These are phyloP conservation scores for Conus betulinus DNA, from an alignment of 1,140 invertebrate genomes.

Conservation along the genomic window DNA sequence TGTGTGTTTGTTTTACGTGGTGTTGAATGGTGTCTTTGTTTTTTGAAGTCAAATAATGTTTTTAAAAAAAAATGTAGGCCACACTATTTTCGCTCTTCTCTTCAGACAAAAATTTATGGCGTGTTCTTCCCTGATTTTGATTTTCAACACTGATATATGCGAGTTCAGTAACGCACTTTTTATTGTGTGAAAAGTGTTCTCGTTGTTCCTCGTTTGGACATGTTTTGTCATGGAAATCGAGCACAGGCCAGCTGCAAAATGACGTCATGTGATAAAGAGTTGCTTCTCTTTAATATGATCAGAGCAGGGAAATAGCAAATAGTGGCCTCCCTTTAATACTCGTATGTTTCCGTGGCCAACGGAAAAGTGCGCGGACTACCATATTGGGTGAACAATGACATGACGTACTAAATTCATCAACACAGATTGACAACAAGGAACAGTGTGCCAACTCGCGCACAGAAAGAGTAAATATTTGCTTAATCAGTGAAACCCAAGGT, in stretches of 20 bases:
- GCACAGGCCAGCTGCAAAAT: not conserved
- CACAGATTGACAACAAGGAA: slow-evolving; percentile 43
- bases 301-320: not conserved
- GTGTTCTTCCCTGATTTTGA: no score
- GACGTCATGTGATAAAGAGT: slow-evolving; percentile 30
- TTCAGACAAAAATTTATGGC: no score
- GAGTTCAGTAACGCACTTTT: not conserved
- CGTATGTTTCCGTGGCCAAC: slow-evolving; percentile 15
- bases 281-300: slow-evolving; percentile 9
- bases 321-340: slow-evolving; percentile 17
- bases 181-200: no score
- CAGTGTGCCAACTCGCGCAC: slow-evolving; percentile 28
- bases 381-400: slow-evolving; percentile 38
- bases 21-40: no score
- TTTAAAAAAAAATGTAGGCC: no score
- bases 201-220: not conserved
- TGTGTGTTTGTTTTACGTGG: no score
- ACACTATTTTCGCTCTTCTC: no score
- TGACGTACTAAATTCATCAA: slow-evolving; percentile 43
- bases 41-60: no score
- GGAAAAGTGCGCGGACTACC: slow-evolving; percentile 28
- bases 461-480: slow-evolving; percentile 19
- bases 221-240: not conserved
- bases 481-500: slow-evolving; percentile 18
- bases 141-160: no score